Conservation (phyloP, 2,113 vertebrate species). For the Dinomys branickii region DNA sequence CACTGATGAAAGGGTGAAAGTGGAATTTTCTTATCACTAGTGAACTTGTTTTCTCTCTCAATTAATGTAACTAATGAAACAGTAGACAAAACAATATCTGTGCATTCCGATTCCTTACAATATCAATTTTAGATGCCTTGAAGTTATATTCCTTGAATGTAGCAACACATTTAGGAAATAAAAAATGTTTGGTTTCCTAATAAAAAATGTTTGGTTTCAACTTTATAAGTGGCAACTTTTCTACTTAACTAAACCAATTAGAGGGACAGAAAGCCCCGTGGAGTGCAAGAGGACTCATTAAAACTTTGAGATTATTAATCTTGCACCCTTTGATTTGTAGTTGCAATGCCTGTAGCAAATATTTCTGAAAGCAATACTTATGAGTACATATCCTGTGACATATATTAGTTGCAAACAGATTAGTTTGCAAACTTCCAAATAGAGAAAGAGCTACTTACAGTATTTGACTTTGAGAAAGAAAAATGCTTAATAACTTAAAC, state of each 20-base stretch:
- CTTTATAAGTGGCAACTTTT: constrained; percentile 1
- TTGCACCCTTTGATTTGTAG: not conserved
- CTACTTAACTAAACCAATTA: not conserved
- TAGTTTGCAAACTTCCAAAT: not conserved
- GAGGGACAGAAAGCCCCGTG: not conserved
- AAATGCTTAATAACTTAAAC: not conserved
- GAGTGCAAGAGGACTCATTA: not conserved
- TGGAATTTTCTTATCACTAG: not conserved
- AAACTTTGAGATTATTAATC: constrained; percentile 45
- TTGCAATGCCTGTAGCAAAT: not conserved
- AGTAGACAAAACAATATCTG: not conserved
- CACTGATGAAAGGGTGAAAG: not conserved
- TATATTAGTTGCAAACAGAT: not conserved
- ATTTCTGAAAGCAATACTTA: not conserved
- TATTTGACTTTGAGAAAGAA: not conserved
- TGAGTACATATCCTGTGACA: not conserved
- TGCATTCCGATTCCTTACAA: constrained; percentile 12
- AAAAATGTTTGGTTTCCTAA: not conserved
- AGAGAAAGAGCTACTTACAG: not conserved
- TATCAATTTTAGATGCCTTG: constrained; percentile 33
- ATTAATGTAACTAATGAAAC: constrained; percentile 38
- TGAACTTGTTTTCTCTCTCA: constrained; percentile 6
- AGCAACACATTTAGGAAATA: not conserved
- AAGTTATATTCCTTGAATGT: not conserved
- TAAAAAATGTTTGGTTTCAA: constrained; percentile 1